A percentile compares a stretch with the other conserved stretches of the same genome.
phyloP scores from a whole-genome alignment of 2,888 invertebrate genomes.

The Polyploca ridens region DNA sequence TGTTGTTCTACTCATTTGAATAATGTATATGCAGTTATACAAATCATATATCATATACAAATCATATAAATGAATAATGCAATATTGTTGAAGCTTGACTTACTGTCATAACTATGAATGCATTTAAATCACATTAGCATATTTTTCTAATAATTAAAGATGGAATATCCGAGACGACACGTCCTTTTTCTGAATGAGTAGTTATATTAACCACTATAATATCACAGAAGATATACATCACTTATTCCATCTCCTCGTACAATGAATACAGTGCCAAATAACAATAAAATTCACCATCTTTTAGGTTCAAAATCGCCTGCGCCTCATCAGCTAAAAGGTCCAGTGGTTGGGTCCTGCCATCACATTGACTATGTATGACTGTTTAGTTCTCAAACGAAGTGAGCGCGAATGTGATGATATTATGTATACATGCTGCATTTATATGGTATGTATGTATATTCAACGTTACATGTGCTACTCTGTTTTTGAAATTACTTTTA shows the following conservation, averaged over 20 bases:
- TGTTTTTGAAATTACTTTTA: no score
- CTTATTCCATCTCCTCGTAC: conserved; percentile 14
- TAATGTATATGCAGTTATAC: conserved; percentile 9
- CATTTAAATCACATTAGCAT: no score
- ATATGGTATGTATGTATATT: conserved; percentile 28
- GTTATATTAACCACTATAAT: neutral
- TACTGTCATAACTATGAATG: no score
- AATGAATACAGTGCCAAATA: conserved; percentile 39
- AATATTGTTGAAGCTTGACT: no score
- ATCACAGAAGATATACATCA: neutral
- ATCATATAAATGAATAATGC: no score
- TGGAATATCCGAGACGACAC: no score
- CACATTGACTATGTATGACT: conserved; percentile 73
- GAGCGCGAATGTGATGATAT: conserved; percentile 21
- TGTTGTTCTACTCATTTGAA: conserved; percentile 12
- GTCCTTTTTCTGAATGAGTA: neutral
- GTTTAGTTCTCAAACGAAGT: conserved; percentile 36
- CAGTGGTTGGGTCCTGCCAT: conserved; percentile 38
- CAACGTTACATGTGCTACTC: conserved; percentile 19
- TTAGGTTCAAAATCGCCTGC: conserved; percentile 48
- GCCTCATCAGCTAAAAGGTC: conserved; percentile 70
- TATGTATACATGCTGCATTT: conserved; percentile 30
- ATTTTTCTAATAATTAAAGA: no score
- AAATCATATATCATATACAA: neutral
- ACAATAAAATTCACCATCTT: conserved; percentile 49